phyloP scores from a whole-genome alignment of 2,113 vertebrate genomes.

The Mola mola region DNA sequence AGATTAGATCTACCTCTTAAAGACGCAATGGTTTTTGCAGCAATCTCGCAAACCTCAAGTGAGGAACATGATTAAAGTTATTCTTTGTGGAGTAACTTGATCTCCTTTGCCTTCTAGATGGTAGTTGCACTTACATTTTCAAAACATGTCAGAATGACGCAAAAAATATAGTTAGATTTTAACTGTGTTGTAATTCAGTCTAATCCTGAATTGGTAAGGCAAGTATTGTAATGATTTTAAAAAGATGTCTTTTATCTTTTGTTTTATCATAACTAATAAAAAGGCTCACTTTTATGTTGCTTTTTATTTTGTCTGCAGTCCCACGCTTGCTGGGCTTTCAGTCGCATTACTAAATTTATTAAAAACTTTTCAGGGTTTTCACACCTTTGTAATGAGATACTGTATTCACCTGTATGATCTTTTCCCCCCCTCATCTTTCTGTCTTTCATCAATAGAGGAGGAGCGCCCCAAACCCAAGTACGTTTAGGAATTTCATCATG shows the following conservation, averaged over 20 bases:
- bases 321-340: conserved; percentile 8
- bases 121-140: too few species aligned
- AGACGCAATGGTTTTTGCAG: neutral
- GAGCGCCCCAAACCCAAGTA: conserved; percentile 84
- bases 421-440: neutral
- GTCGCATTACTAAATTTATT: neutral
- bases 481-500: too few species aligned
- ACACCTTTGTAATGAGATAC: neutral
- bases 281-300: neutral
- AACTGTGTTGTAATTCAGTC: neutral
- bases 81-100: neutral
- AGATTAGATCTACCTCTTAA: too few species aligned
- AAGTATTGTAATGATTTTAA: too few species aligned
- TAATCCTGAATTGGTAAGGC: neutral
- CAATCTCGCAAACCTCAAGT: neutral
- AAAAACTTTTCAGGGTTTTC: neutral
- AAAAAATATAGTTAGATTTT: too few species aligned
- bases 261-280: conserved; percentile 6
- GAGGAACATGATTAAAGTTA: too few species aligned
- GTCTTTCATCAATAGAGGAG: conserved; percentile 66
- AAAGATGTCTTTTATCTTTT: too few species aligned
- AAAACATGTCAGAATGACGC: too few species aligned
- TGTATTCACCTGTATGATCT: neutral
- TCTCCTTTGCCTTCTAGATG: neutral
- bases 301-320: neutral